Evolutionary conservation across 1,140 invertebrate species (phyloP), one percentile per base, ranked within the genome.

Genomic region (Hermatobates lingyangjiaoensis): DNA sequence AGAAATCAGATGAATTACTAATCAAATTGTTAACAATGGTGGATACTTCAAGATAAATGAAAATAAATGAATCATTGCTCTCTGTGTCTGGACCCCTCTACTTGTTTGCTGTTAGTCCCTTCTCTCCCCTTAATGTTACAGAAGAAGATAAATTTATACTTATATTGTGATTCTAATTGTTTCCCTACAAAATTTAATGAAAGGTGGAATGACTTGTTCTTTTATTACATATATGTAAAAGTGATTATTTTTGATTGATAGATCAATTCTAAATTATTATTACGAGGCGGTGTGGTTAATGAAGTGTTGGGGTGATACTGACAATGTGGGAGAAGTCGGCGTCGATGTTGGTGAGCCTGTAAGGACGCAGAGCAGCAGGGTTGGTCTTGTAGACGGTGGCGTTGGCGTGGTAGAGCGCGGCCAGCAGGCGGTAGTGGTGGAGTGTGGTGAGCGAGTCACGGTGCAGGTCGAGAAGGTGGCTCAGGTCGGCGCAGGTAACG

Each of bases 311-410:
- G n/a, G n/a, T n/a, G 15, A 25, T 42, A 55, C 57, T 50, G 47
- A 61, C 61, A 26, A 63, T 60, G 53, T 63, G 60, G 10, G 62
- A 63, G 51, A 63, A 63, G 54, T 63, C 62, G 12, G 57, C 59
- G 28, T 63, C 62, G 1, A 63, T 51, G 42, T 63, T 62, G 1
- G 26, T 48, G 24, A 63, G 52, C 20, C 58, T 52, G 50, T 61
- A 61, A 1, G 1, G 54, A 12, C 59, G 59, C 26, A 60, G 27
- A 3, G 5, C 7, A 10, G 45, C 40, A 14, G 26, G 20, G 0
- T 34, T 27, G 15, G 26, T 27, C n/a, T 56, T 56, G 61, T 60
- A 63, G 1, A 48, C 21, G 5, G 55, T 50, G 5, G 28, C 49
- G 40, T 62, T 57, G 39, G 58, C 24, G 18, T 52, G 27, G 46